Evolutionary conservation across 2,888 invertebrate genomes (phyloP).

Genomic region (Ophraella communa): DNA sequence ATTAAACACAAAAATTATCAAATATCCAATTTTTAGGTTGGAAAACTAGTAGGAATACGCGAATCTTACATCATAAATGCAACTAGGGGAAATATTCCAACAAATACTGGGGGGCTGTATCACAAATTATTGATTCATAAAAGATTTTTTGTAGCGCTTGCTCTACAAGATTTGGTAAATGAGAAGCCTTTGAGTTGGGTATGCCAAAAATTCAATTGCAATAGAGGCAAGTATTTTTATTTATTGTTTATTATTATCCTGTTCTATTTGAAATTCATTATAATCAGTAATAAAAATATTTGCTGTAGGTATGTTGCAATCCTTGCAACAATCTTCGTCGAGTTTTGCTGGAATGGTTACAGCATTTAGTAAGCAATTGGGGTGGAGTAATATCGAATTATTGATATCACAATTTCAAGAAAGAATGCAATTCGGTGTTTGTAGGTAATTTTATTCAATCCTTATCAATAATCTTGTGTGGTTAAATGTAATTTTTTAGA

Average conservation of each 20-base stretch:
- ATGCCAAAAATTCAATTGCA: slow-evolving; percentile 83
- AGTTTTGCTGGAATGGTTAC: slow-evolving; percentile 98
- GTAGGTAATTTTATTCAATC: slow-evolving; percentile 54
- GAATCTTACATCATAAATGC: slow-evolving; percentile 85
- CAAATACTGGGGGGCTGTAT: slow-evolving; percentile 60
- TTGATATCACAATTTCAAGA: slow-evolving; percentile 93
- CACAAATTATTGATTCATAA: slow-evolving; percentile 70
- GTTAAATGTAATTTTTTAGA: slow-evolving; percentile 52
- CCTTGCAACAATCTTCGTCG: slow-evolving; percentile 91
- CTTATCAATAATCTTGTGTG: no score
- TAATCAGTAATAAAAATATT: no score
- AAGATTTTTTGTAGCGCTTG: slow-evolving; percentile 89
- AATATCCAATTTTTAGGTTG: slow-evolving; percentile 68
- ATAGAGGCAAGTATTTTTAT: slow-evolving; percentile 74
- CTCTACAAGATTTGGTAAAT: slow-evolving; percentile 85
- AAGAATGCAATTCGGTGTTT: slow-evolving; percentile 92
- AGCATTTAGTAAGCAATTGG: slow-evolving; percentile 90
- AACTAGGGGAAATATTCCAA: slow-evolving; percentile 70
- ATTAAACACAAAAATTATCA: no score
- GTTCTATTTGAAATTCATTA: neutral
- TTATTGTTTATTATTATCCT: neutral
- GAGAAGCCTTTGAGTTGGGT: slow-evolving; percentile 84
- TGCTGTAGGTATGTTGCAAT: slow-evolving; percentile 81
- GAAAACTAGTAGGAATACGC: slow-evolving; percentile 85
- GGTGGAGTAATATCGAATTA: slow-evolving; percentile 90